Evolutionary conservation across 2,888 invertebrate species (phyloP), one percentile per base, ranked within the genome.

Genomic region (Mesorhabditis belari): DNA sequence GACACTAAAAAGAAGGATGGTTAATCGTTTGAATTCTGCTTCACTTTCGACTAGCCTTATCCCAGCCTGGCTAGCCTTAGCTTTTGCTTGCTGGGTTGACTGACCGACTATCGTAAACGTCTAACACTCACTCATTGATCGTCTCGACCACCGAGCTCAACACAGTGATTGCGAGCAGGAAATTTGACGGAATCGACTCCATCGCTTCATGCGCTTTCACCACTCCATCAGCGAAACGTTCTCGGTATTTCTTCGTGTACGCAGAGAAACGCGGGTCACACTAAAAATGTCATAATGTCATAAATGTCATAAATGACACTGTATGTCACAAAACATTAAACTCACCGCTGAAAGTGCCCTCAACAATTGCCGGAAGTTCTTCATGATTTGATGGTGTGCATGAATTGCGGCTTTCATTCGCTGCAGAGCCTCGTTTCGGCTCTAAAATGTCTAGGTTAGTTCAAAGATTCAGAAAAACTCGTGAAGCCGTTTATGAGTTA

Each of bases 311-410:
- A 27, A 35, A 17, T 21, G 9, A 60, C 4, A 21, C 23, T 17
- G 24, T 52, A 17, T 60, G 21, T 53, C 35, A 12, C 12, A 60
- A 26, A 35, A 1, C 2, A 35, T 17, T 17, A 35, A 9, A n/a
- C 25, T 5, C 61, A 63, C 67, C 29, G 57, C 60, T 23, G 67
- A 64, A 23, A 69, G 55, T 3, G 54, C 63, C 50, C 72, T 54
- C 49, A 76, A 58, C 27, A 69, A 24, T 4, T 67, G 69, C n/a
- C 71, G 64, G 55, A 73, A 53, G 26, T 67, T 64, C 56, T 69
- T 68, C 57, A 72, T 67, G 26, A 74, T 60, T 3, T 61, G 55
- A 19, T 74, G 71, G 57, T 76, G 74, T 17, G 61, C 60, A 1
- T 63, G 55, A 6, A 75, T 61, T 6, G 69, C 69, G 5, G 58